phyloP scores from a whole-genome alignment of 2,888 invertebrate genomes.

The Clunio marinus region DNA sequence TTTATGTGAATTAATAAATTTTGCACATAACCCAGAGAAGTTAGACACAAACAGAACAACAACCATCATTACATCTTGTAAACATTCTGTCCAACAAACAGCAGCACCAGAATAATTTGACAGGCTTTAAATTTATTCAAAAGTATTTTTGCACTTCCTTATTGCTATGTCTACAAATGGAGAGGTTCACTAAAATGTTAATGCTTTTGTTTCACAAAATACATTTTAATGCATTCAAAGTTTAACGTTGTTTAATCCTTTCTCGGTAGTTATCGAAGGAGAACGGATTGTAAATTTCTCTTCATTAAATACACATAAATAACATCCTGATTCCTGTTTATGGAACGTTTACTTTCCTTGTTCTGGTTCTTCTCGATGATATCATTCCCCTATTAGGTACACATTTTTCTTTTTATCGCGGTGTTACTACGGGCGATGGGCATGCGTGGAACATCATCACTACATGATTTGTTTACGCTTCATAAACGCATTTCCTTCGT shows the following conservation, averaged over 20 bases:
- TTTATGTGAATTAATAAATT: slow-evolving; percentile 12
- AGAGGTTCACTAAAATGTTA: not conserved
- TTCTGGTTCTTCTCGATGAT: not conserved
- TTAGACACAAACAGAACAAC: not conserved
- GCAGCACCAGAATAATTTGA: slow-evolving; percentile 23
- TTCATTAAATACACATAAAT: slow-evolving; percentile 29
- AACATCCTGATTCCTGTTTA: slow-evolving; percentile 34
- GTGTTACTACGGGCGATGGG: slow-evolving; percentile 30
- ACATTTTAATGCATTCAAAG: not conserved
- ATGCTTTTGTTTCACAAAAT: not conserved
- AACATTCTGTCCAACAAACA: slow-evolving; percentile 16
- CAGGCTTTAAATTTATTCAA: slow-evolving; percentile 14
- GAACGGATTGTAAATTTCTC: slow-evolving; percentile 6
- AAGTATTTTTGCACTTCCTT: slow-evolving; percentile 28
- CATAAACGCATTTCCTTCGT: not conserved
- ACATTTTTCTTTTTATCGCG: no score
- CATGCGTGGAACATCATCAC: not conserved
- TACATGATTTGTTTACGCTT: slow-evolving; percentile 7
- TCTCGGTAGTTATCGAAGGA: not conserved
- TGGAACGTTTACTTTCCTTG: slow-evolving; percentile 15
- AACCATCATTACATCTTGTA: slow-evolving; percentile 35
- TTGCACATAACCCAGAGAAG: not conserved
- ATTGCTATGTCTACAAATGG: slow-evolving; percentile 2
- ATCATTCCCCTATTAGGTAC: no score
- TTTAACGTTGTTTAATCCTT: not conserved